Percentiles rank a stretch among this genome's conserved stretches.
phyloP scores from a whole-genome alignment of 1,140 invertebrate genomes.

The Sitodiplosis mosellana region DNA sequence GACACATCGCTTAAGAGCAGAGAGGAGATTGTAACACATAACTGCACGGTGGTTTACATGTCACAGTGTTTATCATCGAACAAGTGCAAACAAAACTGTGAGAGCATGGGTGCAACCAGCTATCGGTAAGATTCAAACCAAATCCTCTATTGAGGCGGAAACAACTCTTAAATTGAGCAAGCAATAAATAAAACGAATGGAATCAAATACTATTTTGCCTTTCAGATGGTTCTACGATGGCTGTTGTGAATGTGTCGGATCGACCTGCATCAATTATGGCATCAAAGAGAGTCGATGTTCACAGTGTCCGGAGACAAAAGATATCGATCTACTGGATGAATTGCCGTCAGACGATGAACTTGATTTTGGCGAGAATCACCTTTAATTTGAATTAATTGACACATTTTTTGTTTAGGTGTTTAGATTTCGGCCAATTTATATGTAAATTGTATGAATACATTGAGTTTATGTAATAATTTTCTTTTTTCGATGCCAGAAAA shows the following conservation, averaged over 20 bases:
- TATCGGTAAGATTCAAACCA: conserved; percentile 16
- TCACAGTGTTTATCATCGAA: conserved; percentile 74
- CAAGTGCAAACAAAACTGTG: conserved; percentile 38
- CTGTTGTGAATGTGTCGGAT: conserved; percentile 85
- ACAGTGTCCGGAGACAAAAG: conserved; percentile 19
- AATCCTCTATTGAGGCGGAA: no score
- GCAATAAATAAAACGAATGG: no score
- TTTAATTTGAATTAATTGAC: no score
- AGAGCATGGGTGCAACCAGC: conserved; percentile 20
- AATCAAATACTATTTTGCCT: conserved; percentile 24
- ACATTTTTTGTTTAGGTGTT: no score
- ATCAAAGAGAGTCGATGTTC: conserved; percentile 52
- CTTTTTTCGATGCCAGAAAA: no score
- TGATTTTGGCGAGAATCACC: neutral
- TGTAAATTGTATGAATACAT: no score
- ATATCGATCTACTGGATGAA: conserved; percentile 2
- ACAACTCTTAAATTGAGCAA: no score
- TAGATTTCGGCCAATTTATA: no score
- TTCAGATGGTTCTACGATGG: conserved; percentile 87
- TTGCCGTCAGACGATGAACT: neutral
- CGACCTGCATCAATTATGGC: conserved; percentile 79
- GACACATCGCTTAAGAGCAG: conserved; percentile 22
- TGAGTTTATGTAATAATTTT: no score
- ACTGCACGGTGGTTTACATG: conserved; percentile 88
- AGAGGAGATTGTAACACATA: conserved; percentile 42